Conservation (phyloP, 2,888 invertebrate genomes). For the Noctua comes region DNA sequence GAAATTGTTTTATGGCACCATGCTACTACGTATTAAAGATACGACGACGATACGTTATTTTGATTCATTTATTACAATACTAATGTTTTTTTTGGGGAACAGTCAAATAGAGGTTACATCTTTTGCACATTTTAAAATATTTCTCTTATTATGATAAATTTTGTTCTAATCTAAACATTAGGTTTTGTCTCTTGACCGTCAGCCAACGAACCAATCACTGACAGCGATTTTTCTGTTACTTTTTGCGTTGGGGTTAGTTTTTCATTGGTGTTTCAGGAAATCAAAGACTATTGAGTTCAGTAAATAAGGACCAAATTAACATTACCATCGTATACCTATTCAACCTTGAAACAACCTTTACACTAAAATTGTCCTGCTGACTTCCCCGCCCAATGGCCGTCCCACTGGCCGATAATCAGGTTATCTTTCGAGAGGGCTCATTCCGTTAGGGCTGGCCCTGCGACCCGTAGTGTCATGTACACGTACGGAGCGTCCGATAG, state of each 20-base stretch:
- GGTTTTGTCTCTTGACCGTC: too few species aligned
- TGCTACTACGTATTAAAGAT: neutral
- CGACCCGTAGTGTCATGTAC: slow-evolving; percentile 27
- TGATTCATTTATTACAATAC: too few species aligned
- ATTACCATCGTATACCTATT: neutral
- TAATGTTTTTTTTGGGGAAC: too few species aligned
- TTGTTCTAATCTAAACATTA: neutral
- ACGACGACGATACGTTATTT: too few species aligned
- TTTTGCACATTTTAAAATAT: neutral
- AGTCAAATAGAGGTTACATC: neutral
- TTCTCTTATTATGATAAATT: neutral
- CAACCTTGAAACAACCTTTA: neutral
- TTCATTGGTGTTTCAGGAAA: neutral
- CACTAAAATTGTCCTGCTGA: slow-evolving; percentile 20
- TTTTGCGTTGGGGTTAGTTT: neutral
- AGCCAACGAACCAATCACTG: too few species aligned
- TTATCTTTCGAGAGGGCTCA: slow-evolving; percentile 56
- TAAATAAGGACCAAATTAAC: neutral
- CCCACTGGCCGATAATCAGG: slow-evolving; percentile 49
- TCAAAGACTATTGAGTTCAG: neutral
- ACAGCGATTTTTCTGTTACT: too few species aligned
- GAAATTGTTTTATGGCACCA: neutral
- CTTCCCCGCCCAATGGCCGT: neutral
- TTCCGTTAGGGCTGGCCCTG: slow-evolving; percentile 51
- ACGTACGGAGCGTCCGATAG: slow-evolving; percentile 36